Conservation (phyloP, 2,888 invertebrate genomes). For the Mythimna vitellina region DNA sequence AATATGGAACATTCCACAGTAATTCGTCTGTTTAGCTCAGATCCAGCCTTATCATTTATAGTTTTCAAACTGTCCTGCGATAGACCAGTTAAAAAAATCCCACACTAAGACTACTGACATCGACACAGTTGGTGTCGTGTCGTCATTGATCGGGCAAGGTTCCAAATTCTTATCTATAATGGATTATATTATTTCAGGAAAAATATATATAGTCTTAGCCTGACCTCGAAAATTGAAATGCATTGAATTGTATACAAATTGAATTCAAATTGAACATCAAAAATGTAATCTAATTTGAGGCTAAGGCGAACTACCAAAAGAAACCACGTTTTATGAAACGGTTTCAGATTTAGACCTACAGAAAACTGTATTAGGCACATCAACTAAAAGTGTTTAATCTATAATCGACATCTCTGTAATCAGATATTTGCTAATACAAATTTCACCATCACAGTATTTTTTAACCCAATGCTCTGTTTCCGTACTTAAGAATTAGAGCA, state of each 20-base stretch:
- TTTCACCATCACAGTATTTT: background rate
- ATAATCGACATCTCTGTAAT: too few species aligned
- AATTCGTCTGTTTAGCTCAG: background rate
- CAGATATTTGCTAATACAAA: too few species aligned
- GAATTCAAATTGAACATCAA: constrained; percentile 12
- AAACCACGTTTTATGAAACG: background rate
- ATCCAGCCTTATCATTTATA: too few species aligned
- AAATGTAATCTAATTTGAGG: background rate
- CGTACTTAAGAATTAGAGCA: constrained; percentile 1
- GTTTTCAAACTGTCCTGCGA: background rate
- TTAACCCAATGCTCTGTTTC: background rate
- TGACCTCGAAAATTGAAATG: too few species aligned
- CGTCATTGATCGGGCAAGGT: constrained; percentile 36
- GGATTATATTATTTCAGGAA: constrained; percentile 30
- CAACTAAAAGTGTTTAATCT: too few species aligned
- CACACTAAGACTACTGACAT: background rate
- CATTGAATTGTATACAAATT: too few species aligned
- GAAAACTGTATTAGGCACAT: too few species aligned
- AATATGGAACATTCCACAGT: too few species aligned
- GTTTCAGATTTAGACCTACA: background rate
- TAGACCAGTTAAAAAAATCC: background rate
- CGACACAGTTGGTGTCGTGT: background rate
- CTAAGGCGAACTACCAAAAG: background rate
- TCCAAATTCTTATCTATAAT: constrained; percentile 40
- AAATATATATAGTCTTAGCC: constrained; percentile 29